Evolutionary conservation across 2,888 invertebrate genomes (phyloP), one percentile per base, ranked within the genome.

Genomic region (Drosophila macrothrix): DNA sequence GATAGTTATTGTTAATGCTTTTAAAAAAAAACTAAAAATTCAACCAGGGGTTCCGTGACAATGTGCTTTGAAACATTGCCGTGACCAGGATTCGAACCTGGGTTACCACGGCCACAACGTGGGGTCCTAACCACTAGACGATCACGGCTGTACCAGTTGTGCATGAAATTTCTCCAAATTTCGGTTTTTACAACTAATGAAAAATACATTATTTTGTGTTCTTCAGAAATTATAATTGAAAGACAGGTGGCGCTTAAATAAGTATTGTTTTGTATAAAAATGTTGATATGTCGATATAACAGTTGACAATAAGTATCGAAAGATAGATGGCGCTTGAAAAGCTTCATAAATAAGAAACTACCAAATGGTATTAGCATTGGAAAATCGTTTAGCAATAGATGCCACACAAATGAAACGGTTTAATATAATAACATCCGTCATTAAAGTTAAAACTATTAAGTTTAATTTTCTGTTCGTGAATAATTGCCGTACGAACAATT

Each of bases 141-240:
- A 92, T 92, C 92, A 92, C 93, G 92, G 92, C 92, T 92, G 83
- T 25, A 58, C 52, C 64, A 74, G 62, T 58, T 71, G 46, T 49
- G 19, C 3, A 0, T 0, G 0, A 0, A 0, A 0, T 1, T 1
- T 5, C 50, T 50, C 96, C 97, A 93, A 97, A 96, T 41, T 22
- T n/a, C 33, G 19, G 4, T 14, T 53, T 72, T 74, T 16, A 59
- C n/a, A 25, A 28, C 9, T 60, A 53, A 19, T 22, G n/a, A 25
- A 43, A 50, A 22, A 12, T 35, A 31, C 10, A 5, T 2, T 22
- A 3, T 6, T 22, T 46, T 9, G 46, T 53, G 4, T 22, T 22
- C 7, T 22, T 9, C 1, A 7, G 16, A 33, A 14, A 53, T 22
- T 22, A 33, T 33, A 31, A 29, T 49, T 67, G 7, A 43, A 29